Base-by-base conservation (phyloP, 2,113 vertebrate genomes). In the Perca fluviatilis region DNA sequence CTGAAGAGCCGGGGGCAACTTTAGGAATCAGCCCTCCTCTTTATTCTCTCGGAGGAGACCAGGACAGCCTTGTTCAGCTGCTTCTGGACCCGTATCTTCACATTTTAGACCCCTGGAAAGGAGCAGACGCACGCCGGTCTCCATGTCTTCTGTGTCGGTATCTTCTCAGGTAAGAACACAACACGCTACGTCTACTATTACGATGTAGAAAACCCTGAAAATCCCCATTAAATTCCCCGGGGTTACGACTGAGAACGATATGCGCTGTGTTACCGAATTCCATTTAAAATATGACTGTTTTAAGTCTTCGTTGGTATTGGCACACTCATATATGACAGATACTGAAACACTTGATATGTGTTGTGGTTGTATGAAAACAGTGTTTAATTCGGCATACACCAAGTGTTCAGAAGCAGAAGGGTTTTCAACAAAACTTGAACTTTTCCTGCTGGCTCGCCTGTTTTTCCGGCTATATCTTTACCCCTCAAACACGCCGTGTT, bases 141-240 rank as follows among this genome's bases (percentile, higher is more conserved):
- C 72, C 77, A 92, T 91, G 90, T 93, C 94, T 50, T 87, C 92
- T 1, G 94, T 86, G 92, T 94, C 91, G 88, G 89, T 89, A 62
- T 92, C 91, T 54, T 93, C 89, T 69, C 92, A 95, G 95, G 96
- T 96, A 94, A 94, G 94, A 65, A 53, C 40, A 40, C 40, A 65
- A 53, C 40, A 40, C 40, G 40, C 36, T 40, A 9, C 2, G 36
- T 2, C 36, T 1, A 40, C 40, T 10, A 40, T 40, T 25, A 25
- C 1, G 8, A 27, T 57, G 11, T 13, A 36, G 65, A 62, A 70
- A 50, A 23, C 0, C 15, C 36, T 0, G 18, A 49, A 33, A 23
- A 51, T 23, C 62, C 12, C 1, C 15, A 12, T 3, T 4, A 1
- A 1, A 43, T 12, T 49, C 10, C 2, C 5, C 8, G 1, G 2